Evolutionary conservation across 2,888 invertebrate genomes (phyloP).

Genomic region (Chrysotoxum bicinctum): DNA sequence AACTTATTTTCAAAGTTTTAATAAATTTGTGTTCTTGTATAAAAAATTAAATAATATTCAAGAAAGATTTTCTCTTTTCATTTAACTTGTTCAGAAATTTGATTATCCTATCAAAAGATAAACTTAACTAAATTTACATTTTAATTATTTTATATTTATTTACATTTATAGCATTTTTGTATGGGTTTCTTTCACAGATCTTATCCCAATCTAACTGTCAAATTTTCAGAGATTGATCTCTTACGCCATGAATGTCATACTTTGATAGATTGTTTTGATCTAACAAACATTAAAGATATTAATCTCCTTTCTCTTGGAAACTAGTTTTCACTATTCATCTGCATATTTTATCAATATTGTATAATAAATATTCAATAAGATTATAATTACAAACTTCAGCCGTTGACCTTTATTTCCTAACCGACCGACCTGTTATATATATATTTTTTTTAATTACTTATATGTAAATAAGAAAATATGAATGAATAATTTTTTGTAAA

Average conservation of each 20-base stretch:
- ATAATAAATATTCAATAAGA: constrained; percentile 7
- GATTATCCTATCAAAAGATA: too few relatives aligned
- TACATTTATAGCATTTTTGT: not conserved
- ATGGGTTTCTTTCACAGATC: not conserved
- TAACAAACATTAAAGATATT: not conserved
- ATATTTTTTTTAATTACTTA: not conserved
- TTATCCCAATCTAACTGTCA: constrained; percentile 7
- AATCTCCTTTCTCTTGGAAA: constrained; percentile 15
- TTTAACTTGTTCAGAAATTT: too few relatives aligned
- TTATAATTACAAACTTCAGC: constrained; percentile 6
- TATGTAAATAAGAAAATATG: not conserved
- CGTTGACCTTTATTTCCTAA: constrained; percentile 18
- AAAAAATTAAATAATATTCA: too few relatives aligned
- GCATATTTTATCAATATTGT: constrained; percentile 10
- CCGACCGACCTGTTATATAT: not conserved
- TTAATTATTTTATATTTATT: too few relatives aligned
- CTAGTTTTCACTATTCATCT: not conserved
- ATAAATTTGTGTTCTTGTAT: too few relatives aligned
- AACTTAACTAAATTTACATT: too few relatives aligned
- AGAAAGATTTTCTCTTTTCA: too few relatives aligned
- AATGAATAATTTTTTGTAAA: constrained; percentile 17
- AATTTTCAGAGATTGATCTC: not conserved
- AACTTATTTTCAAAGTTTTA: too few relatives aligned
- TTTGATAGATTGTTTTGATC: constrained; percentile 2
- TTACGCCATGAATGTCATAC: not conserved